Percentiles rank a stretch among this genome's conserved stretches.
Conservation (phyloP, 2,113 vertebrate species). For the Lontra canadensis region DNA sequence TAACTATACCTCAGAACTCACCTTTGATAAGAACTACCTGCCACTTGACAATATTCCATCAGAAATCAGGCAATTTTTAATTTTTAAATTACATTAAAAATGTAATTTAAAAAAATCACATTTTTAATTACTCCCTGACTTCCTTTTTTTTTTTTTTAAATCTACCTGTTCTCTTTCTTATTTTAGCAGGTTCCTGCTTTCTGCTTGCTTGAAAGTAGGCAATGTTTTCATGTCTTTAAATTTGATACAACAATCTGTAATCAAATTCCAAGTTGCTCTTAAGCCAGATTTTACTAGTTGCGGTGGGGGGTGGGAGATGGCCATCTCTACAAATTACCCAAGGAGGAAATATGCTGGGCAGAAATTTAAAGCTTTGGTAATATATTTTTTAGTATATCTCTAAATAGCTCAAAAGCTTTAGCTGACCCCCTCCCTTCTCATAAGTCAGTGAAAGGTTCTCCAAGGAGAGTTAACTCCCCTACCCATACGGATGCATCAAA, state of each 20-base stretch:
- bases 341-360: background rate
- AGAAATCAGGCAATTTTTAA: background rate
- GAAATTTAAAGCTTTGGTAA: background rate
- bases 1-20: background rate
- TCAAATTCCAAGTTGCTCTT: background rate
- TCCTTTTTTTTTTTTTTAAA: background rate
- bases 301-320: background rate
- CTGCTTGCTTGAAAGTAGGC: background rate
- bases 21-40: background rate
- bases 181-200: background rate
- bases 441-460: background rate
- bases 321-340: background rate
- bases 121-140: background rate
- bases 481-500: background rate
- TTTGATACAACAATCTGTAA: background rate
- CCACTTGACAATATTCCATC: background rate
- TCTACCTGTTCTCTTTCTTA: background rate
- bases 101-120: no score
- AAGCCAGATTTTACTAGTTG: background rate
- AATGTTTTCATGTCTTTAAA: background rate
- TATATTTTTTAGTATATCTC: background rate
- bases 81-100: no score
- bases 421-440: background rate
- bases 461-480: background rate
- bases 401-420: background rate